phyloP scores from a whole-genome alignment of 2,888 invertebrate genomes.

The Euplexia lucipara region DNA sequence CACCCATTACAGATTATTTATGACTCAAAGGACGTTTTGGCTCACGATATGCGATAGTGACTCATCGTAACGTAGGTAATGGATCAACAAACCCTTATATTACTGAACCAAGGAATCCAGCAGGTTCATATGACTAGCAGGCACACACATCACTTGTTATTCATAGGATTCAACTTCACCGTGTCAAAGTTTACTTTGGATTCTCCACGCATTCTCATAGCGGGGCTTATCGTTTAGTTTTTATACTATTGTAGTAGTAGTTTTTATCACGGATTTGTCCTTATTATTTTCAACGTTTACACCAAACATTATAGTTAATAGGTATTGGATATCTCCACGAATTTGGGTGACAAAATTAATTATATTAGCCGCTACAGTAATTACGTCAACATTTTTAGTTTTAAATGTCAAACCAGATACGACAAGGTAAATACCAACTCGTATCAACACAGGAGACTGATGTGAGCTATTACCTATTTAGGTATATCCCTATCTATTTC shows the following conservation, averaged over 20 bases:
- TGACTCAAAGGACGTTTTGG: neutral
- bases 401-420: too few relatives aligned
- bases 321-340: neutral
- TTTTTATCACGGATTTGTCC: slow-evolving; percentile 9
- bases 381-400: too few relatives aligned
- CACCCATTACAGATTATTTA: neutral
- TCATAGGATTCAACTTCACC: slow-evolving; percentile 13
- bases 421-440: too few relatives aligned
- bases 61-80: neutral
- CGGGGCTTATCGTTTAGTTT: slow-evolving; percentile 9
- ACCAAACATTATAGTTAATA: too few relatives aligned
- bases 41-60: neutral
- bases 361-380: too few relatives aligned
- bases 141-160: slow-evolving; percentile 42
- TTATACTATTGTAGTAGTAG: neutral
- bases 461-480: too few relatives aligned
- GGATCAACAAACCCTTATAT: neutral
- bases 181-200: slow-evolving; percentile 43
- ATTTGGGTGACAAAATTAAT: neutral
- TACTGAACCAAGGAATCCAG: neutral
- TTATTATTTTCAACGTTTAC: neutral
- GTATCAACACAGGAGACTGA: too few relatives aligned
- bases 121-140: neutral
- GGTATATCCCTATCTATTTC: too few relatives aligned
- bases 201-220: slow-evolving; percentile 40